Percentiles rank a stretch among this genome's conserved stretches.
phyloP scores from a whole-genome alignment of 2,888 invertebrate genomes.

The Ophioninae sp. region DNA sequence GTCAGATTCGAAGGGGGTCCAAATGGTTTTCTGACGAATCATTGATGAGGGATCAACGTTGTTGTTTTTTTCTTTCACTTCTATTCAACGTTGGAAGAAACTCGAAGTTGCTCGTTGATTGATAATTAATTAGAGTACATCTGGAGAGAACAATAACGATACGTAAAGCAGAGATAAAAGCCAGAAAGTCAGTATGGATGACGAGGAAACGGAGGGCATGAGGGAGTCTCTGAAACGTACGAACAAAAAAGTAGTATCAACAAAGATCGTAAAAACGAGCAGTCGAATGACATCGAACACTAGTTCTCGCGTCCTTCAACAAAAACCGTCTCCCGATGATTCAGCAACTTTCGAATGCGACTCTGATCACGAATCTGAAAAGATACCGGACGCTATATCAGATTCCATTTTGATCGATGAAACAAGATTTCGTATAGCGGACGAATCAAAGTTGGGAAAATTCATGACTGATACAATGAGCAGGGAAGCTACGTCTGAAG shows the following conservation, averaged over 20 bases:
- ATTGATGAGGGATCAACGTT: not conserved
- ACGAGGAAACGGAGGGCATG: conserved; percentile 76
- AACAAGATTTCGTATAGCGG: conserved; percentile 65
- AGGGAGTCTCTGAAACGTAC: conserved; percentile 65
- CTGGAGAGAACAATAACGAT: not conserved
- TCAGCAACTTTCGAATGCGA: conserved; percentile 76
- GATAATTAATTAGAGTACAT: not conserved
- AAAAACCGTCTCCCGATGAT: conserved; percentile 69
- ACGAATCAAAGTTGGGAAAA: conserved; percentile 42
- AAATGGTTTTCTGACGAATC: conserved; percentile 70
- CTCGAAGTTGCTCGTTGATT: not conserved
- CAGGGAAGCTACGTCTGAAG: conserved; percentile 30
- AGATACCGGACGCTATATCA: conserved; percentile 67
- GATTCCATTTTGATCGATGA: conserved; percentile 66
- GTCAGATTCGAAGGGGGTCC: conserved; percentile 19
- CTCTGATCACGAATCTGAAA: conserved; percentile 77
- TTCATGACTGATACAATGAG: conserved; percentile 3
- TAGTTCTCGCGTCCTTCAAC: conserved; percentile 42
- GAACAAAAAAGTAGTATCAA: conserved; percentile 61
- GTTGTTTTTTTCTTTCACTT: not conserved
- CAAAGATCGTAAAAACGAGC: conserved; percentile 49
- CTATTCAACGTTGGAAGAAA: not conserved
- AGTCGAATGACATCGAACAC: conserved; percentile 34
- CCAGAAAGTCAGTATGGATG: conserved; percentile 71
- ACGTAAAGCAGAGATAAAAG: not conserved